phyloP scores from a whole-genome alignment of 2,888 invertebrate species.

The Ephialtes manifestator region DNA sequence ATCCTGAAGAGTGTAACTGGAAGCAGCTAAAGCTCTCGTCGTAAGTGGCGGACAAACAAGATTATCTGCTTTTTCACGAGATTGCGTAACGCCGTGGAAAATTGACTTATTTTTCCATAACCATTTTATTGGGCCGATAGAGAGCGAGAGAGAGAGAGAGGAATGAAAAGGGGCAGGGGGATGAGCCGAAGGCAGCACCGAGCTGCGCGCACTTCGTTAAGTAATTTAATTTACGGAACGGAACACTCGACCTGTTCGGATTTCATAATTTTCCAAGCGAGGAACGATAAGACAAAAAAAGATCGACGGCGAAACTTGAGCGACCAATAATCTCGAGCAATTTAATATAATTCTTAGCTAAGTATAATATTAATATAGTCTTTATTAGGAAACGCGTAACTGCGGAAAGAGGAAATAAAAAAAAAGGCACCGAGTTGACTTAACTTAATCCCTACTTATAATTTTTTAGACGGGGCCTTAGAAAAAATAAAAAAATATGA shows the following conservation, averaged over 20 bases:
- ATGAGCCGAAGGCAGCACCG: not conserved
- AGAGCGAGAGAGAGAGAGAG: constrained; percentile 17
- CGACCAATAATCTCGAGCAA: constrained; percentile 8
- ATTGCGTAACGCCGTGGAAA: constrained; percentile 75
- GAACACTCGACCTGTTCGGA: constrained; percentile 42
- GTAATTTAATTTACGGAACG: constrained; percentile 72
- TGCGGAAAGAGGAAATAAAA: not conserved
- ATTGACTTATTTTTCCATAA: constrained; percentile 74
- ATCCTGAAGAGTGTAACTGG: constrained; percentile 52
- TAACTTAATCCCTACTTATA: not conserved
- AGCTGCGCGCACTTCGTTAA: constrained; percentile 70
- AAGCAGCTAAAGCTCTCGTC: constrained; percentile 60
- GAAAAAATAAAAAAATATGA: not conserved
- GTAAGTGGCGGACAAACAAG: constrained; percentile 71
- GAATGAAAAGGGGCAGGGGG: not conserved
- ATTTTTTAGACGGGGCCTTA: not conserved
- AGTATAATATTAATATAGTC: constrained; percentile 28
- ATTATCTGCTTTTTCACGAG: constrained; percentile 74
- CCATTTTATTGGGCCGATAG: constrained; percentile 62
- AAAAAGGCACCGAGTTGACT: not conserved
- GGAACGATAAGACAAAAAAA: constrained; percentile 24
- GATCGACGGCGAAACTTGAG: not conserved
- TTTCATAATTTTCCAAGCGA: constrained; percentile 53
- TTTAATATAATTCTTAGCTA: constrained; percentile 5
- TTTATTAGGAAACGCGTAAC: not conserved